Base-by-base conservation (phyloP, 2,888 invertebrate species). In the Crematogaster levior region DNA sequence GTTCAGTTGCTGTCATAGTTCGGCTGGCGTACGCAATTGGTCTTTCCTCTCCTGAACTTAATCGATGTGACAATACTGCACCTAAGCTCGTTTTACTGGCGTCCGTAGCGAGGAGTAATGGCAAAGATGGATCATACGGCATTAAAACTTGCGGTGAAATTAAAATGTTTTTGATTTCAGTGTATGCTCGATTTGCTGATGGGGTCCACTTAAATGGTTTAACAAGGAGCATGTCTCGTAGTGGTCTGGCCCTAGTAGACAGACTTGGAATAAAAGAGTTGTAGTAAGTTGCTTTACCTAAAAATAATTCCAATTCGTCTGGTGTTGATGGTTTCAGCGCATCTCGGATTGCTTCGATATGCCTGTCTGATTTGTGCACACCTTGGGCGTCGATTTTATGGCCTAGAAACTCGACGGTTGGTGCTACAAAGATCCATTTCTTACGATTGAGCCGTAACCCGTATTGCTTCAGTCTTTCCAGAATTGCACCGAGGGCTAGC, bases 1-100 rank as follows among this genome's bases (percentile, higher is more conserved):
- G 53, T 15, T 56, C 27, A 0, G 53, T 27, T 1, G 12, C 0
- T 0, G 12, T 27, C 1, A 56, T 5, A 1, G 27, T 27, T 3
- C 27, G 12, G 5, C 56, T 58, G 6, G 30, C 30, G 12, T 24
- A 58, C 1, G 56, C 27, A 1, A 58, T 58, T 6, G 56, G 18
- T 0, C 30, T 18, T 0, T 58, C 30, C 0, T 0, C 0, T 1
- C 18, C 18, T 6, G 27, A 7, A 6, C 6, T 2, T 0, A 58
- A 2, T 7, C 30, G 6, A 12, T 53, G 53, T 0, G 24, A 15
- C 0, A 58, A 24, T 0, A 30, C 15, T 15, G 56, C 27, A 10
- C 12, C 24, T 15, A 53, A 12, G 3, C 6, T 27, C 4, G 12
- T 15, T 30, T 27, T 30, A 15, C 30, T 58, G 0, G 27, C 30